Conservation (phyloP, 2,888 invertebrate species). For the Urechis unicinctus region DNA sequence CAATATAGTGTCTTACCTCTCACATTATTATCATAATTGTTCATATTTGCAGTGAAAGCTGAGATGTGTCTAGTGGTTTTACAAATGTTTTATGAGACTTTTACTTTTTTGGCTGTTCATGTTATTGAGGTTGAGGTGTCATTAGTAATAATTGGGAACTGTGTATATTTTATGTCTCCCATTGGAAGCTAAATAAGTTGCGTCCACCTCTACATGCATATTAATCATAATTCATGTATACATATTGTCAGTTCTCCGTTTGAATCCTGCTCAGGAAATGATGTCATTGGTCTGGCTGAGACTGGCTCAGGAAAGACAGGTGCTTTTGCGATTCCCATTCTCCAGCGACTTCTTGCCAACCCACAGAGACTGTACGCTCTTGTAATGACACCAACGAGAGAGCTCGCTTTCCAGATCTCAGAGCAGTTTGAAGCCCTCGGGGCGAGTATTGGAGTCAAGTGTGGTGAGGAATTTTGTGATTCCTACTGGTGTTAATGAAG, state of each 20-base stretch:
- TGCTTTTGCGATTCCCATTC: slow-evolving; percentile 92
- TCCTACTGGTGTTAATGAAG: too few relatives aligned
- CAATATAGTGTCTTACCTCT: too few relatives aligned
- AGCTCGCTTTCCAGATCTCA: slow-evolving; percentile 95
- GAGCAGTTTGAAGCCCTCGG: slow-evolving; percentile 96
- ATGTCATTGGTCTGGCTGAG: slow-evolving; percentile 71
- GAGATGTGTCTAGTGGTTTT: too few relatives aligned
- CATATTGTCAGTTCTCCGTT: not conserved
- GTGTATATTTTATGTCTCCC: not conserved
- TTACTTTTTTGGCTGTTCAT: too few relatives aligned
- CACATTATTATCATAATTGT: too few relatives aligned
- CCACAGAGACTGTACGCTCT: slow-evolving; percentile 64
- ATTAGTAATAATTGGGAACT: too few relatives aligned
- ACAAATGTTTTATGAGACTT: too few relatives aligned
- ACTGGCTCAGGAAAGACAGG: slow-evolving; percentile 95
- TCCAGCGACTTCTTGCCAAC: slow-evolving; percentile 81
- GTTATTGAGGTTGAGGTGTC: too few relatives aligned
- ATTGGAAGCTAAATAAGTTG: too few relatives aligned
- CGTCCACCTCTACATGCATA: too few relatives aligned
- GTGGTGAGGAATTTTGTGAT: slow-evolving; percentile 52
- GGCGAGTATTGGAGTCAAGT: slow-evolving; percentile 83
- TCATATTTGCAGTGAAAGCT: too few relatives aligned
- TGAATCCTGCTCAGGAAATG: slow-evolving; percentile 71
- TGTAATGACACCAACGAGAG: slow-evolving; percentile 91
- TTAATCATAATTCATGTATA: not conserved